These are phyloP conservation scores for Phataginus tetradactyla DNA, from an alignment of 2,797 vertebrate species.

Conservation along the genomic window DNA sequence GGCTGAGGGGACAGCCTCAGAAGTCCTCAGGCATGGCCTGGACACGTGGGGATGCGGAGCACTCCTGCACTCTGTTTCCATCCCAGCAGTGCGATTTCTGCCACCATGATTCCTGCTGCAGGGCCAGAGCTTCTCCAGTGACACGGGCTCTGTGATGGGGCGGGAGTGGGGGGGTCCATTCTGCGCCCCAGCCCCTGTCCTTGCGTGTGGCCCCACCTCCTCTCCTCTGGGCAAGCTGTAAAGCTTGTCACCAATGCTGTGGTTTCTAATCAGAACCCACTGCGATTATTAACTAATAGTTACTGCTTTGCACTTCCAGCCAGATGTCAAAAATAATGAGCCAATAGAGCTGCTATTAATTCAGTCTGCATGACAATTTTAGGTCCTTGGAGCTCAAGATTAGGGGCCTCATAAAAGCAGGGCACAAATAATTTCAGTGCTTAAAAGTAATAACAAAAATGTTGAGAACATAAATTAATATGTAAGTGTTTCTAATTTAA, in stretches of 20 bases:
- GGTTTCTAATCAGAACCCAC: slow-evolving; percentile 83
- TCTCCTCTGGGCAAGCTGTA: neutral
- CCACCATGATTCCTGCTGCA: neutral
- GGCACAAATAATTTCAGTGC: slow-evolving; percentile 75
- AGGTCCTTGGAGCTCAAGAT: slow-evolving; percentile 70
- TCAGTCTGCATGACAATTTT: slow-evolving; percentile 79
- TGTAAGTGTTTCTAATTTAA: slow-evolving; percentile 29
- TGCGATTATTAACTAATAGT: slow-evolving; percentile 78
- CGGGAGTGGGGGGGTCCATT: rapidly evolving
- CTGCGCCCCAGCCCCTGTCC: too few species aligned
- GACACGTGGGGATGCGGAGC: too few species aligned
- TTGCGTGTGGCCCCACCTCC: too few species aligned
- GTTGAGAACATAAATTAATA: slow-evolving; percentile 43
- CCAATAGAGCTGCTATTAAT: slow-evolving; percentile 84
- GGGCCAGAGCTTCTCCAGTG: neutral
- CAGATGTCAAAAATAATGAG: slow-evolving; percentile 83
- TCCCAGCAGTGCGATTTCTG: too few species aligned
- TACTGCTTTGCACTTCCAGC: slow-evolving; percentile 78
- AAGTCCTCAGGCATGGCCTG: too few species aligned
- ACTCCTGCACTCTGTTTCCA: too few species aligned
- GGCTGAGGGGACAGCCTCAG: too few species aligned
- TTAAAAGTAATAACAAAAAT: slow-evolving; percentile 64
- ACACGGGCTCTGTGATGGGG: rapidly evolving
- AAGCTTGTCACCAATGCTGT: slow-evolving; percentile 78
- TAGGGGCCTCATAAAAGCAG: slow-evolving; percentile 68